phyloP scores from a whole-genome alignment of 1,140 invertebrate genomes.

The Lucilia cuprina region DNA sequence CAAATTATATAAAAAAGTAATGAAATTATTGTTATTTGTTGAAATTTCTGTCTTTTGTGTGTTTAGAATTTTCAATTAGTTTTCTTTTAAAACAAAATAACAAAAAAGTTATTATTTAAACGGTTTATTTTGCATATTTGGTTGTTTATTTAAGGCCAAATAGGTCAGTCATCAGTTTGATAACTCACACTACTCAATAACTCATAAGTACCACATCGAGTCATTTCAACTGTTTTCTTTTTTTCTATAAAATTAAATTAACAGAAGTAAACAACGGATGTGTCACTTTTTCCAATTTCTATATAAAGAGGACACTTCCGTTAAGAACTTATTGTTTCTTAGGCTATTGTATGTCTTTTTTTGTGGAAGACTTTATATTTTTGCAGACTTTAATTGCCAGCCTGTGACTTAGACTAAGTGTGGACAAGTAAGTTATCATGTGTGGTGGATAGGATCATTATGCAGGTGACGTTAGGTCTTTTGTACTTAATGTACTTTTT shows the following conservation, averaged over 20 bases:
- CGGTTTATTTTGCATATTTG: conserved; percentile 21
- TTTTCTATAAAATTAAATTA: not conserved
- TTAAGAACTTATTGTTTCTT: conserved; percentile 6
- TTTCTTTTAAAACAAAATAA: not conserved
- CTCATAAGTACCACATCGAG: no score
- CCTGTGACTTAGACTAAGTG: no score
- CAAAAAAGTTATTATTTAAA: not conserved
- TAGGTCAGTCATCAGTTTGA: not conserved
- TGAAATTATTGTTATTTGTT: not conserved
- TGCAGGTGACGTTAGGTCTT: no score
- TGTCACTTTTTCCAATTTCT: conserved; percentile 7
- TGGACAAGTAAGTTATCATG: no score
- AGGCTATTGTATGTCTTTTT: not conserved
- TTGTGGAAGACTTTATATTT: not conserved
- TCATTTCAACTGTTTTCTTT: not conserved
- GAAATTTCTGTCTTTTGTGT: not conserved
- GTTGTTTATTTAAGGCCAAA: conserved; percentile 1
- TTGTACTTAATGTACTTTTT: no score
- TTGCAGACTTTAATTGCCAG: not conserved
- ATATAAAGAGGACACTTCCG: not conserved
- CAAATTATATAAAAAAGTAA: no score
- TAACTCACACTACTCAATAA: no score
- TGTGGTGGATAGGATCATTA: no score
- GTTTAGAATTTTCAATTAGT: not conserved
- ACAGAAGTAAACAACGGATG: not conserved